Base-by-base conservation (phyloP, 1,140 invertebrate genomes). In the Tribolium castaneum region DNA sequence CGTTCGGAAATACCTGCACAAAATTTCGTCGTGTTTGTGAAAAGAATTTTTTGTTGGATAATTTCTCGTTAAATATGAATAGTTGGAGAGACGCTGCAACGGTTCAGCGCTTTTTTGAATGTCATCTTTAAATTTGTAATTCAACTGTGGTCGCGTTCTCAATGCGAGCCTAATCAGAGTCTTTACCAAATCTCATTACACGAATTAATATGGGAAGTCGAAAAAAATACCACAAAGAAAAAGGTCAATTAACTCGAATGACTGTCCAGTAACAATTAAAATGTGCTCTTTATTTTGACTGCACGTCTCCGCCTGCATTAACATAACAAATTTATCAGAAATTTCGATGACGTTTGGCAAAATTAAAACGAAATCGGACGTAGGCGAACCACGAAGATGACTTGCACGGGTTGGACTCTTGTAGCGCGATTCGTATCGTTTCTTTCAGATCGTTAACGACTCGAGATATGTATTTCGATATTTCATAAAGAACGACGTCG, bases 381-480 rank as follows among this genome's bases (percentile, higher is more conserved):
- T 76, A 56, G 39, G 52, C 56, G 75, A 34, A 35, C 54, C 54
- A 45, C 19, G 25, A 76, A 62, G 49, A 76, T 76, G 75, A 76
- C 75, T 76, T 76, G 75, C 75, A 76, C 14, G 70, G 22, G 75
- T 12, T 35, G 75, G 59, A 50, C 30, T 56, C 45, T 45, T 62
- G 39, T 52, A 72, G 70, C 56, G 75, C 56, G 75, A 76, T 76
- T 66, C 56, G 75, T 76, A 76, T 76, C 75, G 45, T 70, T 76
- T 52, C 75, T 76, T 70, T 76, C 56, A 76, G 75, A 76, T 76
- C 75, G 75, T 76, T 76, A 76, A 76, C 75, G 75, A 76, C 56
- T 76, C 59, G 59, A 76, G 75, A 76, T 76, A 76, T 70, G 75
- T 76, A 76, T 76, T 76, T 76, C 70, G 75, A 76, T 76, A 76